phyloP scores from a whole-genome alignment of 1,140 invertebrate genomes.

The Drosophila gunungcola region DNA sequence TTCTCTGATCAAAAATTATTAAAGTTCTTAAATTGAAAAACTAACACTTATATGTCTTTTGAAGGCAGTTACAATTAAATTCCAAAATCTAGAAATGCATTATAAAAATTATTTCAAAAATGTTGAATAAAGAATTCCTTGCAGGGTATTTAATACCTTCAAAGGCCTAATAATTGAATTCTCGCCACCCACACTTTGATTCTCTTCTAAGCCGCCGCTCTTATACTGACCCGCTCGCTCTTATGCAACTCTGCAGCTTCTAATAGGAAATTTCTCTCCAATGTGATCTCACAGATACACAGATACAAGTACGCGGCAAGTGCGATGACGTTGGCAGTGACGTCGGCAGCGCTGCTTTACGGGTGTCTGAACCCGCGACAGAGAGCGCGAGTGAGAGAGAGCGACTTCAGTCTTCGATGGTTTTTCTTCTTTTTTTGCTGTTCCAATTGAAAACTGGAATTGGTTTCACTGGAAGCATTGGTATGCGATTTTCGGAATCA shows the following conservation, averaged over 20 bases:
- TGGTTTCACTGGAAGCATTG: slow-evolving; percentile 81
- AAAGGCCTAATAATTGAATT: neutral
- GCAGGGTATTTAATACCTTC: neutral
- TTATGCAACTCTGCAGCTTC: slow-evolving; percentile 45
- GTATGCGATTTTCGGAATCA: slow-evolving; percentile 78
- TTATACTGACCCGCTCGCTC: slow-evolving; percentile 20
- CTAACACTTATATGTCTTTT: no score
- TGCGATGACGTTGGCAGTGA: slow-evolving; percentile 34
- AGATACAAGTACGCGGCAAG: slow-evolving; percentile 42
- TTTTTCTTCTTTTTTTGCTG: slow-evolving; percentile 39
- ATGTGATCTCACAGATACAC: slow-evolving; percentile 39
- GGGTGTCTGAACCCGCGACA: slow-evolving; percentile 60
- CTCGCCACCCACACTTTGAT: slow-evolving; percentile 17
- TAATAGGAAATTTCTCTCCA: slow-evolving; percentile 41
- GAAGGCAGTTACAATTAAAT: no score
- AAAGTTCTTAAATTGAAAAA: no score
- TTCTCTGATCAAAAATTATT: no score
- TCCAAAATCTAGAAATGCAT: no score
- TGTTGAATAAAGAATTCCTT: no score
- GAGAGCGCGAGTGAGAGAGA: slow-evolving; percentile 11
- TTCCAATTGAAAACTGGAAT: slow-evolving; percentile 83
- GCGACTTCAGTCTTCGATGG: slow-evolving; percentile 16
- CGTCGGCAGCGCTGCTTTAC: slow-evolving; percentile 60
- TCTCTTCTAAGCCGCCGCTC: slow-evolving; percentile 31
- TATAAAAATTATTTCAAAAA: no score